phyloP scores from a whole-genome alignment of 1,140 invertebrate genomes.

The Oedothorax gibbosus region DNA sequence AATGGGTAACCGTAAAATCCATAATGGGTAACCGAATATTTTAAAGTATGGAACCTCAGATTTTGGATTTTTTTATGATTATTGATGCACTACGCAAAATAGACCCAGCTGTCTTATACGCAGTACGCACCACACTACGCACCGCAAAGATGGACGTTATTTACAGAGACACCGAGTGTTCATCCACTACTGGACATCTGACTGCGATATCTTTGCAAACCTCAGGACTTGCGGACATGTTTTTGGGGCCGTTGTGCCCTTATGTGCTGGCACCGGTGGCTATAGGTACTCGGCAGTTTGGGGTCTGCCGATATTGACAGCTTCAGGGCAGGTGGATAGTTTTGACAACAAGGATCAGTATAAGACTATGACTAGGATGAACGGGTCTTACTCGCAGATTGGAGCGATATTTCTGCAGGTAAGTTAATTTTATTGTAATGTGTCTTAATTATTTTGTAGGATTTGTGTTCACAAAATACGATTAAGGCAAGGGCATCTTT shows the following conservation, averaged over 20 bases:
- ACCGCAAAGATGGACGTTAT: conserved; percentile 78
- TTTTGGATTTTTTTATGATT: too few species aligned
- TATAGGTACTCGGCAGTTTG: conserved; percentile 87
- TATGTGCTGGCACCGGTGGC: conserved; percentile 91
- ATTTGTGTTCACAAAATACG: too few species aligned
- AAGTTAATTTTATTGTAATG: too few species aligned
- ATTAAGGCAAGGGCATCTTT: too few species aligned
- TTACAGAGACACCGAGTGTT: conserved; percentile 82
- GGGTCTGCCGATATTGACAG: conserved; percentile 87
- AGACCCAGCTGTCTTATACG: conserved; percentile 80
- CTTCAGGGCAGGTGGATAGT: conserved; percentile 84
- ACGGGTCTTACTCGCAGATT: conserved; percentile 80
- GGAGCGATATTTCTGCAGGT: conserved; percentile 76
- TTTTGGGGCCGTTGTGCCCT: conserved; percentile 91
- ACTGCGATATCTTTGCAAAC: conserved; percentile 84
- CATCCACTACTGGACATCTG: conserved; percentile 80
- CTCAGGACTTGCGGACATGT: conserved; percentile 76
- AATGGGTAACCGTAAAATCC: too few species aligned
- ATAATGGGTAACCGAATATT: too few species aligned
- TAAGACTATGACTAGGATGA: conserved; percentile 84
- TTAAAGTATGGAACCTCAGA: too few species aligned
- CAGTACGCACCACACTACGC: conserved; percentile 73
- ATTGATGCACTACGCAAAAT: conserved; percentile 76
- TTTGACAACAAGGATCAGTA: conserved; percentile 80
- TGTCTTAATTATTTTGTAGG: too few species aligned